Evolutionary conservation across 2,113 vertebrate species (phyloP).

Genomic region (Neodon shergylaensis): DNA sequence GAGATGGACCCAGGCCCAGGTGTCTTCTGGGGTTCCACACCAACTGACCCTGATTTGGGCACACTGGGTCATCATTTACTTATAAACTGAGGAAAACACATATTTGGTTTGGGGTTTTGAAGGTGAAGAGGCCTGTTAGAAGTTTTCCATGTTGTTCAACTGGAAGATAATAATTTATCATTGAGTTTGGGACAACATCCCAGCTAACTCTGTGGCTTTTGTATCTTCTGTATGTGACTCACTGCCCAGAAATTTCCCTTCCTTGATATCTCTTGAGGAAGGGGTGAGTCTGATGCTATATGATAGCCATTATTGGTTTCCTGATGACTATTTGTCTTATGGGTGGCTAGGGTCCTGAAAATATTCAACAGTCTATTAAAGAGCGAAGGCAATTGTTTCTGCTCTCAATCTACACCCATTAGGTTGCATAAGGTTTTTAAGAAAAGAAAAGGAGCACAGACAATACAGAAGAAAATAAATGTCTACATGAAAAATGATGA

Average conservation of each 20-base stretch:
- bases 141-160: background rate
- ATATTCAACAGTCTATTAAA: background rate
- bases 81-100: background rate
- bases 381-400: background rate
- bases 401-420: background rate
- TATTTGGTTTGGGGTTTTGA: background rate
- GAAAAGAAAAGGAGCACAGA: background rate
- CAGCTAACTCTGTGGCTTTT: background rate
- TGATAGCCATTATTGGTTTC: background rate
- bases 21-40: background rate
- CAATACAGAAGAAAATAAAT: constrained; percentile 1
- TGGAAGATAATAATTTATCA: background rate
- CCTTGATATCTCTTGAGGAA: background rate
- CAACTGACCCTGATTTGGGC: background rate
- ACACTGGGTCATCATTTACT: background rate
- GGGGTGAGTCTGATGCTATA: background rate
- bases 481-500: background rate
- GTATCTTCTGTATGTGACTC: background rate
- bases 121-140: background rate
- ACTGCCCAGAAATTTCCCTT: background rate
- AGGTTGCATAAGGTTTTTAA: background rate
- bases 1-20: accelerated
- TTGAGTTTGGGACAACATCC: background rate
- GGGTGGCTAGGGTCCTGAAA: background rate
- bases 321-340: background rate